Evolutionary conservation across 1,140 invertebrate genomes (phyloP).

Genomic region (Zaprionus capensis): DNA sequence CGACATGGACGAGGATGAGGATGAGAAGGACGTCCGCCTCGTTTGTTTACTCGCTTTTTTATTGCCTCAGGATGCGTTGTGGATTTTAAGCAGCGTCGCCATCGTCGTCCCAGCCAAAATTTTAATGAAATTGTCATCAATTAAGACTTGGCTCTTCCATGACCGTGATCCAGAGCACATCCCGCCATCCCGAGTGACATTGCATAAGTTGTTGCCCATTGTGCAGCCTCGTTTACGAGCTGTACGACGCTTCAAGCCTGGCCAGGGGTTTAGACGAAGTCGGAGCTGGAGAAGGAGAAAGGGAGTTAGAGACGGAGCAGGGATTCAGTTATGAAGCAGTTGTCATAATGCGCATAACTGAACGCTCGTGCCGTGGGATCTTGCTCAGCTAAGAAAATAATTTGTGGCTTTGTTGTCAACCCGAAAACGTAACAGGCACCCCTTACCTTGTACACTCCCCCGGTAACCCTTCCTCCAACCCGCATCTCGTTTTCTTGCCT

Average conservation of each 20-base stretch:
- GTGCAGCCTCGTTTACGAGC: constrained; percentile 56
- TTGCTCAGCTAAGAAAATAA: constrained; percentile 79
- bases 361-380: constrained; percentile 64
- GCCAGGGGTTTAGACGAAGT: constrained; percentile 62
- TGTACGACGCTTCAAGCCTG: constrained; percentile 55
- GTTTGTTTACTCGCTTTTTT: constrained; percentile 72
- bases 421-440: background rate
- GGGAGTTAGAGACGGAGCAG: background rate
- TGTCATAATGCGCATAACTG: constrained; percentile 67
- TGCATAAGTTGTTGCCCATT: constrained; percentile 49
- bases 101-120: constrained; percentile 36
- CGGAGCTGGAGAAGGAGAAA: background rate
- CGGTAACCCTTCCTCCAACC: background rate
- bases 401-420: constrained; percentile 66
- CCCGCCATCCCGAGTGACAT: constrained; percentile 42
- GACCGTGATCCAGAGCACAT: constrained; percentile 57
- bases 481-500: background rate
- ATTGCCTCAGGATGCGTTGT: constrained; percentile 58
- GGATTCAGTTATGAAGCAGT: background rate
- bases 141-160: constrained; percentile 75
- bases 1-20: background rate
- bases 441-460: background rate
- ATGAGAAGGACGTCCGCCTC: constrained; percentile 25
- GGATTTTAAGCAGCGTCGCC: constrained; percentile 58
- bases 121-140: constrained; percentile 84